A percentile compares a stretch with the other conserved stretches of the same genome.
Evolutionary conservation across 2,113 vertebrate species (phyloP).

Genomic region (Neolamprologus variostigma): DNA sequence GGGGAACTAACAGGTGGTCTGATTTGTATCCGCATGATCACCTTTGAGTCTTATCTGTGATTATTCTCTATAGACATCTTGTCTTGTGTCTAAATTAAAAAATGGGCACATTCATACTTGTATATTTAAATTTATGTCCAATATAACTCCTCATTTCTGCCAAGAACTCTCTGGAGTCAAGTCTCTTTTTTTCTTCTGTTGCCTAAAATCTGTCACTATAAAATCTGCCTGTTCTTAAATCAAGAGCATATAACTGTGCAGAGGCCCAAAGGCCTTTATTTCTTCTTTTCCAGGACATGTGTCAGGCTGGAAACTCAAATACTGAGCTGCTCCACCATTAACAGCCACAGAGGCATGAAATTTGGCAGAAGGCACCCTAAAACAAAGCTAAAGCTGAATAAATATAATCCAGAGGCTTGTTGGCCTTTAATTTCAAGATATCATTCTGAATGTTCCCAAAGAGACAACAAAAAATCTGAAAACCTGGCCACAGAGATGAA

Average conservation of each 20-base stretch:
- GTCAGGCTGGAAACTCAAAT: neutral
- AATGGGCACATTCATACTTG: neutral
- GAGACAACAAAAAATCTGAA: neutral
- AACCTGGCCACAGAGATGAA: neutral
- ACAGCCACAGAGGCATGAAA: neutral
- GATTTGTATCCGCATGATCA: neutral
- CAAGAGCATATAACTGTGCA: neutral
- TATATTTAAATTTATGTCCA: neutral
- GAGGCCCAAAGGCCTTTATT: neutral
- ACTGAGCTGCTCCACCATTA: neutral
- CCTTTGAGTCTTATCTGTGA: neutral
- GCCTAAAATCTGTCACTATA: neutral
- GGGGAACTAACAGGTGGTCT: neutral
- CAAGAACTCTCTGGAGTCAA: neutral
- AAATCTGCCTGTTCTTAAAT: neutral
- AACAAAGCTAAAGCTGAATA: neutral
- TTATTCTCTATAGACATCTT: neutral
- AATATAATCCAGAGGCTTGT: neutral
- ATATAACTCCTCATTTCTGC: neutral
- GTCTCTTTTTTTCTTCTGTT: neutral
- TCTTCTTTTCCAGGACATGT: neutral
- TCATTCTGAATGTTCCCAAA: neutral
- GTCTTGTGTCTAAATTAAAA: neutral
- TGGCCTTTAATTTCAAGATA: neutral
- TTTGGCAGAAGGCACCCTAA: neutral